Base-by-base conservation (phyloP, 1,140 invertebrate genomes). In the Sycobia sp. region DNA sequence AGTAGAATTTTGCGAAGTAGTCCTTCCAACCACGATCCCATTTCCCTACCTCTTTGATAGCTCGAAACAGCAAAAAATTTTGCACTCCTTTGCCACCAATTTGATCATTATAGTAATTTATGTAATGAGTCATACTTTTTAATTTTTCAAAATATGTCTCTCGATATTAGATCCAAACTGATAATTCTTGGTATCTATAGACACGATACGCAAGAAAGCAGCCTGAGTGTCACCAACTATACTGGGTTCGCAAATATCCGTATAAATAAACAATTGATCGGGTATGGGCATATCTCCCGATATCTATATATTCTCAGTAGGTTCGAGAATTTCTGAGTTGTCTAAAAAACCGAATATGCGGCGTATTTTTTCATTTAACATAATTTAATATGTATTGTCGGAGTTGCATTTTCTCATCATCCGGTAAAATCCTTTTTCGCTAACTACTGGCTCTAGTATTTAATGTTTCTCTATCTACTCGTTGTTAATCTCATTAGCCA, bases 161-260 rank as follows among this genome's bases (percentile, higher is more conserved):
- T n/a, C n/a, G n/a, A n/a, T n/a, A n/a, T n/a, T n/a, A n/a, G n/a
- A n/a, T n/a, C n/a, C n/a, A n/a, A n/a, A n/a, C n/a, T n/a, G n/a
- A n/a, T n/a, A n/a, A n/a, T n/a, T n/a, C n/a, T n/a, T n/a, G n/a
- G n/a, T n/a, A n/a, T n/a, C n/a, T n/a, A n/a, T n/a, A n/a, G n/a
- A n/a, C n/a, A 69, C 57, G 0, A 67, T 41, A 16, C 66, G 38
- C 43, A 72, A 54, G 14, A 71, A 49, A 4, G 68, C 67, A 13
- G 61, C 55, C 55, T 67, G 38, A 16, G 62, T 50, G 55, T 73
- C 67, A 10, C 68, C 71, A 14, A 67, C 54, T 3, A 66, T 54
- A 23, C 68, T 62, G 0, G 65, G 44, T 46, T 61, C 59, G 23
- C 69, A 66, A 32, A 75, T 58, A 62, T 73, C 68, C 13, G 65